These are phyloP conservation scores for Teleogryllus oceanicus DNA, from an alignment of 2,888 invertebrate species.

Conservation along the genomic window DNA sequence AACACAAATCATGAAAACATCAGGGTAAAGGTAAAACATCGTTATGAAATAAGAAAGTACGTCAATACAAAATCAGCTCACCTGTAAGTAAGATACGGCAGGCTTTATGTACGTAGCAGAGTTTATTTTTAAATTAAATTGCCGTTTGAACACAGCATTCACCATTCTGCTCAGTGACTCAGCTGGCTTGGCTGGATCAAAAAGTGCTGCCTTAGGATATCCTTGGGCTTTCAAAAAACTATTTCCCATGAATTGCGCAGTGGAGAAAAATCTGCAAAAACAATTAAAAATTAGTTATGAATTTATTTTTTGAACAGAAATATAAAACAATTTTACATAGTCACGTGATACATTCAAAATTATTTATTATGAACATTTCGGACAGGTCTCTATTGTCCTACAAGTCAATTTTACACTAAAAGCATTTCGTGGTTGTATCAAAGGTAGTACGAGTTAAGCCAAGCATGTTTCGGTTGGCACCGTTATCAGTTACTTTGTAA, in stretches of 20 bases:
- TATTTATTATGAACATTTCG: neutral
- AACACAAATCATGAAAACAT: neutral
- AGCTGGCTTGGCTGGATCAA: constrained; percentile 65
- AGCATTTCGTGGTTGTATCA: no score
- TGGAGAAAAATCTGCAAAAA: constrained; percentile 61
- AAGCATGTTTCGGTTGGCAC: no score
- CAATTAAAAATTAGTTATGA: neutral
- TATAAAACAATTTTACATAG: neutral
- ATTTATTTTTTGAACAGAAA: neutral
- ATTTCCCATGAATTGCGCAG: constrained; percentile 68
- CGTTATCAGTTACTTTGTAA: no score
- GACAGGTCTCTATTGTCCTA: no score
- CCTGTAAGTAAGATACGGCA: constrained; percentile 66
- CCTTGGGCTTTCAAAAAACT: constrained; percentile 72
- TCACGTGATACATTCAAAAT: neutral
- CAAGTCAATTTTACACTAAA: no score
- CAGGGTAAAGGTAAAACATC: neutral
- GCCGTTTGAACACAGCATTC: constrained; percentile 66
- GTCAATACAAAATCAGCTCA: constrained; percentile 42
- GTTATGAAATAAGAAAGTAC: neutral
- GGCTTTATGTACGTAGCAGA: constrained; percentile 72
- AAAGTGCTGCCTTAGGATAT: constrained; percentile 65
- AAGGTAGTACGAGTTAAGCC: no score
- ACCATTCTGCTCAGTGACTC: constrained; percentile 67
- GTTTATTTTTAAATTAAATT: constrained; percentile 67